phyloP scores from a whole-genome alignment of 1,140 invertebrate species.

The Ceratina australensis region DNA sequence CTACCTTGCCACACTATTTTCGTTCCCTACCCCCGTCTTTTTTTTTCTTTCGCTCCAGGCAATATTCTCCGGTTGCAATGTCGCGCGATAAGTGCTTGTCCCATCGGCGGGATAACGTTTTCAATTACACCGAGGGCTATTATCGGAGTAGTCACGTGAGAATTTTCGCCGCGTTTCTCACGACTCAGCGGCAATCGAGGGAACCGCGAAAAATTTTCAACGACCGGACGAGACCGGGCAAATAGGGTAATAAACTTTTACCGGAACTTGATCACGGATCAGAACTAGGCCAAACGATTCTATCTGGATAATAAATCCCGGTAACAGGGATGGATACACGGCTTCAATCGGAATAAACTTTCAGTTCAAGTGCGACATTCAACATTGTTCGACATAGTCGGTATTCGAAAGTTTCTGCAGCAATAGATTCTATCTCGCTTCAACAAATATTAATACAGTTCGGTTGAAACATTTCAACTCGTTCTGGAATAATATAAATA shows the following conservation, averaged over 20 bases:
- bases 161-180: conserved; percentile 30
- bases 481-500: too few relatives aligned
- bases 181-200: conserved; percentile 9
- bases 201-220: conserved; percentile 30
- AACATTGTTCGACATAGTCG: too few relatives aligned
- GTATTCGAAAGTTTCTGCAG: too few relatives aligned
- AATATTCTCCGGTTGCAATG: background rate
- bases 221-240: background rate
- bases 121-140: conserved; percentile 25
- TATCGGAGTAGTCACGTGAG: background rate
- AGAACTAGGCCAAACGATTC: background rate
- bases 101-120: conserved; percentile 18
- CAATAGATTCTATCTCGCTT: too few relatives aligned
- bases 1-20: too few relatives aligned
- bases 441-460: too few relatives aligned
- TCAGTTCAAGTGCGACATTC: too few relatives aligned
- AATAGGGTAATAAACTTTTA: conserved; percentile 40
- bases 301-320: background rate
- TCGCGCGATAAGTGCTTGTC: conserved; percentile 17
- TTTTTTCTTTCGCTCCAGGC: background rate
- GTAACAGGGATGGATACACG: background rate
- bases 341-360: background rate
- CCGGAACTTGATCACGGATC: background rate
- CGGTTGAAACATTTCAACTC: too few relatives aligned
- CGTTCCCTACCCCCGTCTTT: background rate